These are phyloP conservation scores for Philhelius pedissequus DNA, from an alignment of 2,888 invertebrate genomes.

Conservation along the genomic window DNA sequence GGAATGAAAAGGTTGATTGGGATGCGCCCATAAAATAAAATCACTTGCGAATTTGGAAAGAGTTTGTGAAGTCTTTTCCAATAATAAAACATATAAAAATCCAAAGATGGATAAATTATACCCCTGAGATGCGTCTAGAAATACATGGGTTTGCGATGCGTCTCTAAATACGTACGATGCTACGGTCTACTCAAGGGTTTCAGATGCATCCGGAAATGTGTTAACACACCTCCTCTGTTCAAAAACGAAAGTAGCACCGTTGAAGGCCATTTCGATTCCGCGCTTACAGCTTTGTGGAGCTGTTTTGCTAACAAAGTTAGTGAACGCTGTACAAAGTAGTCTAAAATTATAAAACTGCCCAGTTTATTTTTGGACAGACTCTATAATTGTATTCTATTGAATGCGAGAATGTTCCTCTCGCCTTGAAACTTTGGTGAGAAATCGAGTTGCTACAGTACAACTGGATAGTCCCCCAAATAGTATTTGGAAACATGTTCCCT, in stretches of 20 bases:
- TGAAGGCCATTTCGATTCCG: conserved; percentile 45
- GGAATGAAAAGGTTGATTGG: conserved; percentile 40
- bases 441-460: neutral
- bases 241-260: conserved; percentile 27
- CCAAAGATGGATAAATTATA: neutral
- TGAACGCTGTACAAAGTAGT: neutral
- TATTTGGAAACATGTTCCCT: conserved; percentile 36
- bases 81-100: too few species aligned
- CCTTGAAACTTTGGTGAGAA: neutral
- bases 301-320: neutral
- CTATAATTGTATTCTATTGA: neutral
- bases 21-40: conserved; percentile 8
- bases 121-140: conserved; percentile 4
- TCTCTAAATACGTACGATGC: conserved; percentile 57
- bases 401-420: neutral
- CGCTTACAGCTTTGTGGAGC: conserved; percentile 15
- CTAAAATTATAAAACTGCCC: neutral
- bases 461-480: neutral
- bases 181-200: neutral
- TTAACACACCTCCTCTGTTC: neutral
- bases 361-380: conserved; percentile 1
- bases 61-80: neutral
- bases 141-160: conserved; percentile 58
- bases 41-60: neutral
- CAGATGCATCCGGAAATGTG: neutral